Base-by-base conservation (phyloP, 2,888 invertebrate genomes). In the Catocala nupta region DNA sequence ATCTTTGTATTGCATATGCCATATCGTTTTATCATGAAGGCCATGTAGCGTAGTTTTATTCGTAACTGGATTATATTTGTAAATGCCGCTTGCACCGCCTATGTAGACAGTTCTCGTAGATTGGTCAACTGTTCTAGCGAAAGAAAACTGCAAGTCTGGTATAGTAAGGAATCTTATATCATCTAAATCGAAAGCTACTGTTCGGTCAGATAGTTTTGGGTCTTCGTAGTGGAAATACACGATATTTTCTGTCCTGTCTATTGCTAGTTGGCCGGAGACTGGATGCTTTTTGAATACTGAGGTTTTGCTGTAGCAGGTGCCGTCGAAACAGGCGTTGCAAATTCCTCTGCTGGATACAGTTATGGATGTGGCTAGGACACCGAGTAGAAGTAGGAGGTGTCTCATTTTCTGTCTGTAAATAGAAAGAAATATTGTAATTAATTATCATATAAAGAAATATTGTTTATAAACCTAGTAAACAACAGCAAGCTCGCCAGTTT, bases 281-380 rank as follows among this genome's bases (percentile, higher is more conserved):
- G 83, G 81, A 43, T 82, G 68, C 47, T 82, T 84, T 44, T 82
- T 81, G 56, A 86, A 81, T 48, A 91, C 80, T 45, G 69, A 81
- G 4, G 81, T 81, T 59, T 83, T 84, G 1, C 81, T 83, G 74
- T 90, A 88, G 57, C 92, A 92, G 0, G 79, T 70, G n/a, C 80
- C 82, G 60, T 90, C 83, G 44, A 91, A 75, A 62, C 91, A 91
- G 1, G 89, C 90, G 61, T 92, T 81, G 70, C 92, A 91, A 63
- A 55, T 73, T 60, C 9, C 72, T 68, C 67, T 75, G 0, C 74
- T 55, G 70, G 63, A 64, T 48, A 67, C 51, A 65, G 59, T 45
- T 59, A 16, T 50, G 56, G 70, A 55, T 55, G 70, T 61, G 25
- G 66, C 60, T 16, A 68, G 58, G 36, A 80, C 39, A 34, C 61